Evolutionary conservation across 2,888 invertebrate genomes (phyloP).

Genomic region (Myopa testacea): DNA sequence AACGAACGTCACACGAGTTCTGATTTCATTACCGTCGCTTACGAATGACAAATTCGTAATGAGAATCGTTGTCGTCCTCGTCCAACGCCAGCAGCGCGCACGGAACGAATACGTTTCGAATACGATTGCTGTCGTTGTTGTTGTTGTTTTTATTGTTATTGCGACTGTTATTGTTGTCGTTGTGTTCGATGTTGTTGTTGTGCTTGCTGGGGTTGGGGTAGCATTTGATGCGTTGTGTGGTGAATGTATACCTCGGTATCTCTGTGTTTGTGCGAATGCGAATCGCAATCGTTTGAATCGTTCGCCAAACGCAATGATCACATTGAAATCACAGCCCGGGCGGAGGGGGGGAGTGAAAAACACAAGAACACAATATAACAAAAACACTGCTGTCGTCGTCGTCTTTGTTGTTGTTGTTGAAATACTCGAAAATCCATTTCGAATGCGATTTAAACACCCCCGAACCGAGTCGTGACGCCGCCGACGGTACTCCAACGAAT

Average conservation of each 20-base stretch:
- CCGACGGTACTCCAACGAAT: conserved; percentile 8
- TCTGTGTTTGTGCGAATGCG: conserved; percentile 46
- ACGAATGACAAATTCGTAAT: conserved; percentile 67
- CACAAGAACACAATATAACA: conserved; percentile 35
- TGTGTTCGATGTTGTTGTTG: conserved; percentile 23
- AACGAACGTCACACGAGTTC: conserved; percentile 43
- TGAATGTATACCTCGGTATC: conserved; percentile 28
- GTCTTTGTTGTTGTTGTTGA: conserved; percentile 19
- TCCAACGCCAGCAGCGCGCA: background rate
- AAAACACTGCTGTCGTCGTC: conserved; percentile 13
- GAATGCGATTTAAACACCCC: conserved; percentile 28
- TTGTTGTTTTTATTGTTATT: conserved; percentile 15
- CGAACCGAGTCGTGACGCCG: background rate
- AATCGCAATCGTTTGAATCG: conserved; percentile 47
- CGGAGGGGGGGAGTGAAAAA: conserved; percentile 43
- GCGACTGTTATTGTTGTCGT: conserved; percentile 18
- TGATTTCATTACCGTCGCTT: conserved; percentile 67
- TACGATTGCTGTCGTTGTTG: background rate
- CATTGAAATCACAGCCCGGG: background rate
- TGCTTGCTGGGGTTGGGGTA: background rate
- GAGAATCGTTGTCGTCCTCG: conserved; percentile 50
- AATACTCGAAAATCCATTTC: conserved; percentile 41
- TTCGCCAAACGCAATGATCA: conserved; percentile 44
- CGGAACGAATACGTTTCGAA: conserved; percentile 3
- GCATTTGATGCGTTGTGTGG: conserved; percentile 4